Conservation (phyloP, 1,140 invertebrate genomes). For the Brachionus asplanchnoidis region DNA sequence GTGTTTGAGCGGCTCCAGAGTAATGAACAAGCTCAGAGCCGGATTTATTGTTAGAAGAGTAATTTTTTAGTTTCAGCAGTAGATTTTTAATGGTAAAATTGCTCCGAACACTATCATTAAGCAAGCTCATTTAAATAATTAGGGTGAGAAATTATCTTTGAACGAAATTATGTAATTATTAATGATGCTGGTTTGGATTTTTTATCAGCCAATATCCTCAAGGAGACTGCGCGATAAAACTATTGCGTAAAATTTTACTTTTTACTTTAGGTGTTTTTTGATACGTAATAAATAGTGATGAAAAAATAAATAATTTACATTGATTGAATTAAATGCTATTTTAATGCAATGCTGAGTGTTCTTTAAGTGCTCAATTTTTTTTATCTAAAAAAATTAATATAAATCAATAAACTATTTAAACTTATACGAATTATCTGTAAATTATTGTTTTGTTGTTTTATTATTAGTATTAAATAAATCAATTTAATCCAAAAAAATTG, state of each 20-base stretch:
- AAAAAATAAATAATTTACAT: not conserved
- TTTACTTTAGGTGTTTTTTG: not conserved
- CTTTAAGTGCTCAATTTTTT: not conserved
- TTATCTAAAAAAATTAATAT: not conserved
- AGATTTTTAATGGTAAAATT: not conserved
- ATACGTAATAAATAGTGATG: not conserved
- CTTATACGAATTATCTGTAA: not conserved
- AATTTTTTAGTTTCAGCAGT: constrained; percentile 5
- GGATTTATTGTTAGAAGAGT: not conserved
- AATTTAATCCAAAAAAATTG: not conserved
- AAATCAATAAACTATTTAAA: not conserved
- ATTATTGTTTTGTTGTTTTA: not conserved
- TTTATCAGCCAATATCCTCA: not conserved
- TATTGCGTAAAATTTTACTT: not conserved
- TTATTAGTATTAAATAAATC: not conserved
- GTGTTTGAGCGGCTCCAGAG: not conserved
- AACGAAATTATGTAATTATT: not conserved
- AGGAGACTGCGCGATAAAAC: not conserved
- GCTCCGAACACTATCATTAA: not conserved
- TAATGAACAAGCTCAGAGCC: not conserved
- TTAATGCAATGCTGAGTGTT: not conserved
- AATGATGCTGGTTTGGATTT: not conserved
- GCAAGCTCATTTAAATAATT: constrained; percentile 10
- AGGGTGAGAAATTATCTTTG: not conserved
- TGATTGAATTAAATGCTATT: not conserved